Evolutionary conservation across 2,797 vertebrate species (phyloP), one percentile per base, ranked within the genome.

Genomic region (Danionella dracula): DNA sequence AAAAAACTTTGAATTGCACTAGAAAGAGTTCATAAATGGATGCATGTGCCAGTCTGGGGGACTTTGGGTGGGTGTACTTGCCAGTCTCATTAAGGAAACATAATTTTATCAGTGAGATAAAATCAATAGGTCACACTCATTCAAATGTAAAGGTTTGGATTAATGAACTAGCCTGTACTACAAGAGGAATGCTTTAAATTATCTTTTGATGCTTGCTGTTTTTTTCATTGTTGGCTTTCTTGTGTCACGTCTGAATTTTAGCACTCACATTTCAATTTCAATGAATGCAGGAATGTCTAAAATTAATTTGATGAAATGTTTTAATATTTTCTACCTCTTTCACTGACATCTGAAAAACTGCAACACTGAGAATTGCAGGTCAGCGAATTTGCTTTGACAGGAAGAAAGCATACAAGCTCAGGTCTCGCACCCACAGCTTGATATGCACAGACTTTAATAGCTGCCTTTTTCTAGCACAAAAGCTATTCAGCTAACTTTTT

Each of bases 141-240:
- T n/a, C n/a, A n/a, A n/a, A n/a, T n/a, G n/a, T n/a, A n/a, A n/a
- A n/a, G n/a, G n/a, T n/a, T n/a, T 31, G 41, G 34, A 68, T 71
- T 57, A 81, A 80, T 69, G 15, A 72, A 85, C n/a, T n/a, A n/a
- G n/a, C n/a, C n/a, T n/a, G n/a, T n/a, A n/a, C n/a, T 77, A 75
- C 70, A 84, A 79, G 68, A 77, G 76, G 76, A 68, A 64, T 73
- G 77, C 63, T 77, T 74, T 67, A 80, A 80, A 70, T 73, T 71
- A 85, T 86, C 74, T 84, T 84, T 84, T 86, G 84, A 87, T 78
- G 82, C 70, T 66, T 74, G 81, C 67, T 73, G 74, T 70, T 85
- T 73, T 73, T 65, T 82, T 85, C 77, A 78, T 78, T 76, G 70
- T 37, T 68, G 70, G 70, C 76, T 82, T 79, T 68, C 73, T 62